Evolutionary conservation across 2,888 invertebrate species (phyloP), one percentile per base, ranked within the genome.

Genomic region (Philereme vetulata): DNA sequence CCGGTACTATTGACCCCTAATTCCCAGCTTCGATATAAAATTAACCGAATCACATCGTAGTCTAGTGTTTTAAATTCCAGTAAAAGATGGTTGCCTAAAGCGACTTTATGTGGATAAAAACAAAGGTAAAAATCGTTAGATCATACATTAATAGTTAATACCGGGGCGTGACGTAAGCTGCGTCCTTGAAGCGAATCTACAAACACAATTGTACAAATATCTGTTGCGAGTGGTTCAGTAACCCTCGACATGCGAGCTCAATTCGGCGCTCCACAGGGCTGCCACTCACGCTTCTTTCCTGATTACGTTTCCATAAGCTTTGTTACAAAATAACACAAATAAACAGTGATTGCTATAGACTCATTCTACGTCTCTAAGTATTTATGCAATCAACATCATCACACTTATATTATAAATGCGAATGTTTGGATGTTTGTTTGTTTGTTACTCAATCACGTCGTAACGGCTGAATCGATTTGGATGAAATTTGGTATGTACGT

Each of bases 141-240:
- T 74, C 66, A 62, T 60, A 60, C 62, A 58, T 71, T 70, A 64
- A 70, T 73, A 76, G 76, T 75, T 78, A 78, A 81, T 80, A 80
- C 74, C 76, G 74, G 64, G 73, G 70, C 53, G 72, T 89, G 90
- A 90, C 89, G 90, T 84, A 87, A 90, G 82, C 76, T 52, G 68
- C 77, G 90, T 88, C 90, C 90, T 90, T 90, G 90, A 74, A 81
- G 78, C 80, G 80, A 84, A 83, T 81, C 82, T 81, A 86, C 83
- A 84, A 84, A 84, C 85, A 86, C 84, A 87, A 85, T 87, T 86
- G 87, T 85, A 82, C 84, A 88, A 88, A 88, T 85, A 88, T 80
- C 83, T 75, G 74, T 74, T 65, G 70, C 68, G 74, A 79, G 75
- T 75, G 71, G 88, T 86, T 88, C 88, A 86, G 72, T 90, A 83